Evolutionary conservation across 2,113 vertebrate species (phyloP).

Genomic region (Miniopterus natalensis): DNA sequence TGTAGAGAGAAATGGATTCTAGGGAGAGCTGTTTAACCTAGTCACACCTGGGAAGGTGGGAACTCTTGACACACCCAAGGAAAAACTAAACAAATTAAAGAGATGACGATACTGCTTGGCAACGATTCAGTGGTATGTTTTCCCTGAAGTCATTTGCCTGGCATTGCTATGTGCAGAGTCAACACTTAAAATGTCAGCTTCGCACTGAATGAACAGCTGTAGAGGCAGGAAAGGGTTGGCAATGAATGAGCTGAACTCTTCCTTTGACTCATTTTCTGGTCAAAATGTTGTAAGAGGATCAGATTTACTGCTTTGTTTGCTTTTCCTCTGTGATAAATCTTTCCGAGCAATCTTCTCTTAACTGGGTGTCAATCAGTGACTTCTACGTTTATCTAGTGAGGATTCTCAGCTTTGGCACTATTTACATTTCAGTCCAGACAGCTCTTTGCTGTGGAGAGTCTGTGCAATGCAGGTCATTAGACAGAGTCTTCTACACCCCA

Average conservation of each 20-base stretch:
- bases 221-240: not conserved
- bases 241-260: not conserved
- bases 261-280: not conserved
- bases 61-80: not conserved
- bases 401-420: not conserved
- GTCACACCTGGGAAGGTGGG: not conserved
- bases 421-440: not conserved
- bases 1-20: not conserved
- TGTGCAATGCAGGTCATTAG: not conserved
- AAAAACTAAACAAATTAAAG: conserved; percentile 26
- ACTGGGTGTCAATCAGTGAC: not conserved
- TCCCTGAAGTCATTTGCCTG: conserved; percentile 23
- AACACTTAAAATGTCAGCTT: conserved; percentile 2
- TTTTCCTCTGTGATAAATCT: not conserved
- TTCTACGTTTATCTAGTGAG: not conserved
- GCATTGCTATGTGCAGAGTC: not conserved
- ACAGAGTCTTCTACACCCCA: not conserved
- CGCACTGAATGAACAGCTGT: not conserved
- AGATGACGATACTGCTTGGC: not conserved
- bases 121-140: not conserved
- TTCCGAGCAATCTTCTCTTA: conserved; percentile 5
- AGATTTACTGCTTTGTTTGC: conserved; percentile 6
- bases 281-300: not conserved
- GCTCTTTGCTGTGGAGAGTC: not conserved
- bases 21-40: not conserved